phyloP scores from a whole-genome alignment of 2,888 invertebrate genomes.

The Pristionchus arcanus region DNA sequence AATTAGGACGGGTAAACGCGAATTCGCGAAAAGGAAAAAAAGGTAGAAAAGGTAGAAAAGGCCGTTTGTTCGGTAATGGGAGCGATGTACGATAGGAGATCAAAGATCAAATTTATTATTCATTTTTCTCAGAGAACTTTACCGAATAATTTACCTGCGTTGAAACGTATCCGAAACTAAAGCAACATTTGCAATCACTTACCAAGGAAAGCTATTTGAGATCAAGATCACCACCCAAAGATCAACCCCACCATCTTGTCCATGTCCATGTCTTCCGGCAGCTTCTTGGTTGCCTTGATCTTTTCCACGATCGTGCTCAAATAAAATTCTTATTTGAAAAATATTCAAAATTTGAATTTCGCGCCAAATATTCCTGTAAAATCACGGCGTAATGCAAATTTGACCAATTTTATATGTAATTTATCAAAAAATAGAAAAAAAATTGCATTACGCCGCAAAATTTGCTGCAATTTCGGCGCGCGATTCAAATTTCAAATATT shows the following conservation, averaged over 20 bases:
- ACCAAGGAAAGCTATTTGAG: too few species aligned
- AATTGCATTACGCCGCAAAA: neutral
- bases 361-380: neutral
- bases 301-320: neutral
- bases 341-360: neutral
- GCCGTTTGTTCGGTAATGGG: too few species aligned
- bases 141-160: too few species aligned
- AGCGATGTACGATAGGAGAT: too few species aligned
- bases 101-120: neutral
- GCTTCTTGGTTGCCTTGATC: neutral
- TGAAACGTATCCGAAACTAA: too few species aligned
- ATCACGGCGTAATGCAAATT: neutral
- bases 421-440: neutral
- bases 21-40: too few species aligned
- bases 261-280: slow-evolving; percentile 1
- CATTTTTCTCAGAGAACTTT: too few species aligned
- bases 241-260: neutral
- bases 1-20: too few species aligned
- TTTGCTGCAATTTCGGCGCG: neutral
- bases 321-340: neutral
- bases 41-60: too few species aligned
- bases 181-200: too few species aligned
- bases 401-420: neutral
- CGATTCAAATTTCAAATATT: neutral
- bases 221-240: neutral